Base-by-base conservation (phyloP, 2,113 vertebrate genomes). In the Forbesichthys agassizii region DNA sequence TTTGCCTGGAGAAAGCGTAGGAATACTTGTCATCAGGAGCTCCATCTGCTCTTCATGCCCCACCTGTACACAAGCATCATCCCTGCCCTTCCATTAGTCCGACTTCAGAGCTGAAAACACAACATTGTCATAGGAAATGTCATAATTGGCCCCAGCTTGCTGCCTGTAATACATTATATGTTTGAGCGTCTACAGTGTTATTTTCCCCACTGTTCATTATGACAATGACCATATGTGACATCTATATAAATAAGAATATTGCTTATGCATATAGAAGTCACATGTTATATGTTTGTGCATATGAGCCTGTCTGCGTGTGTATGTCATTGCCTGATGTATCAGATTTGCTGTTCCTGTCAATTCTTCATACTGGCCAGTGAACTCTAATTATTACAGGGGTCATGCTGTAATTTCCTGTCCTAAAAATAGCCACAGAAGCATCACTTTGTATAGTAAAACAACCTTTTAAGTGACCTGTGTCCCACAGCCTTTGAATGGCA, bases 361-460 rank as follows among this genome's bases (percentile, higher is more conserved):
- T 59, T 76, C 66, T 61, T 56, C 56, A 77, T 64, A 27, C 49
- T 9, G 12, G 51, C 56, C 36, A 48, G 33, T 47, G 59, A 27
- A 65, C 65, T 64, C 61, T 72, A 64, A 84, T 86, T 68, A 80
- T 73, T 62, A 67, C 51, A 71, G 42, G 51, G 68, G 59, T 82
- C 64, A 75, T 69, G 57, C 63, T 73, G 70, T 77, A 66, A 80
- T 85, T 72, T 74, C 65, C 63, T 75, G 59, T 63, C 64, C 58
- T 65, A 61, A 57, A 84, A 77, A 84, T 78, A 81, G 63, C 61
- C 68, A 71, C 33, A 65, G 58, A 61, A 61, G 59, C 47, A 64
- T 53, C 9, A 58, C 16, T 57, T 67, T 66, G 61, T 46, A 13
- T 11, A 61, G 54, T 14, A 69, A 68, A 48, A 61, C 61, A 66